phyloP scores from a whole-genome alignment of 2,113 vertebrate species.

The Mohoua ochrocephala region DNA sequence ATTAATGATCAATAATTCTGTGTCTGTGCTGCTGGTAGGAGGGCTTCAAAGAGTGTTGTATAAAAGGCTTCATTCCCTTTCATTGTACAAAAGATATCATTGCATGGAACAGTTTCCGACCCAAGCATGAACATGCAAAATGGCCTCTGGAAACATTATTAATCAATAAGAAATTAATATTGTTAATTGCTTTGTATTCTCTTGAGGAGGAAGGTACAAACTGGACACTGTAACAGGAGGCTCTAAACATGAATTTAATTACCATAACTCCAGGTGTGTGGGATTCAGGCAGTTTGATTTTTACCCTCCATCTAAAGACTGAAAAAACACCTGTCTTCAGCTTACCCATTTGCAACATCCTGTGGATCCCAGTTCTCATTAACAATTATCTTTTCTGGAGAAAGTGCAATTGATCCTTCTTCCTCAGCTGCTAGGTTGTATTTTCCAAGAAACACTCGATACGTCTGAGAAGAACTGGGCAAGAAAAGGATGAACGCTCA shows the following conservation, averaged over 20 bases:
- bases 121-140: neutral
- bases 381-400: slow-evolving; percentile 71
- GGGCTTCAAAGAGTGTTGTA: neutral
- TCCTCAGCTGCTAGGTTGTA: slow-evolving; percentile 74
- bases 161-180: neutral
- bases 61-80: neutral
- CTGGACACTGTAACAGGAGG: neutral
- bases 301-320: neutral
- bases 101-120: neutral
- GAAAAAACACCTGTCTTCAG: neutral
- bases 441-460: slow-evolving; percentile 79
- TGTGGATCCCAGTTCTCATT: slow-evolving; percentile 73
- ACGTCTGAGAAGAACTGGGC: slow-evolving; percentile 46
- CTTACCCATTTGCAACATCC: slow-evolving; percentile 40
- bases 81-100: neutral
- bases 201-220: neutral
- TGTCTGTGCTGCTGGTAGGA: neutral
- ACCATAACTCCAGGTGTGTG: neutral
- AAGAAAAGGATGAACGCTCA: neutral
- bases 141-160: neutral
- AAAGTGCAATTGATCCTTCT: slow-evolving; percentile 18
- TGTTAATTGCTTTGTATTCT: neutral
- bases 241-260: neutral
- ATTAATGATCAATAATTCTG: neutral
- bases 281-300: neutral